Conservation (phyloP, 2,797 vertebrate species). For the Discoglossus pictus region DNA sequence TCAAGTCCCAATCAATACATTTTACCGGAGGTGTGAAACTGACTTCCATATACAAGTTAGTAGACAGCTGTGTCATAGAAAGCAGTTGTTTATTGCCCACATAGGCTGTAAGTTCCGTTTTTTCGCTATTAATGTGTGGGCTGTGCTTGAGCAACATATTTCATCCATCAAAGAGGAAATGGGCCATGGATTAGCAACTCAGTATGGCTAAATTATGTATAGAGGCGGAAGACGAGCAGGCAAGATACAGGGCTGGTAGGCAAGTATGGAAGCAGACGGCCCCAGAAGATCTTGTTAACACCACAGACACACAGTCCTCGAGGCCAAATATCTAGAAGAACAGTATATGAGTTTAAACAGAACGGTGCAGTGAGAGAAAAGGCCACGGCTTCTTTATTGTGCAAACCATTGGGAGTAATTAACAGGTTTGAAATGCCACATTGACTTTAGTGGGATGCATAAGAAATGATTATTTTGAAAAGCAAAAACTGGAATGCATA, state of each 20-base stretch:
- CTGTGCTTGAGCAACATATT: background rate
- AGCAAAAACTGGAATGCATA: no score
- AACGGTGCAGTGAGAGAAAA: no score
- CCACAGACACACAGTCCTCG: background rate
- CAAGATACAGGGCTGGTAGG: background rate
- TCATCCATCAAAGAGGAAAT: constrained; percentile 14
- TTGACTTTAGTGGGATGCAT: no score
- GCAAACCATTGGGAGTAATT: no score
- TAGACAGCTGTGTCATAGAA: constrained; percentile 17
- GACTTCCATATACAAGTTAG: constrained; percentile 4
- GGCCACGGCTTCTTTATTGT: no score
- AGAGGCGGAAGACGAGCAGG: background rate
- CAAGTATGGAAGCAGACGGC: background rate
- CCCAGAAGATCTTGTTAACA: background rate
- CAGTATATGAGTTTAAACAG: no score
- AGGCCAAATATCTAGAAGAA: no score
- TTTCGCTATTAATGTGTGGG: background rate
- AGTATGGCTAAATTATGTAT: background rate
- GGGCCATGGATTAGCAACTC: background rate
- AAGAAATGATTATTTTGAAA: no score
- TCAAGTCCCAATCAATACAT: constrained; percentile 29
- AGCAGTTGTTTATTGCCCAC: constrained; percentile 26
- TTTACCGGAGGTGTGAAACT: constrained; percentile 21
- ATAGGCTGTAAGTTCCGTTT: background rate
- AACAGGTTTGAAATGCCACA: no score